Percentiles rank a stretch among this genome's conserved stretches.
Evolutionary conservation across 2,797 vertebrate genomes (phyloP).

Genomic region (Centroberyx gerrardi): DNA sequence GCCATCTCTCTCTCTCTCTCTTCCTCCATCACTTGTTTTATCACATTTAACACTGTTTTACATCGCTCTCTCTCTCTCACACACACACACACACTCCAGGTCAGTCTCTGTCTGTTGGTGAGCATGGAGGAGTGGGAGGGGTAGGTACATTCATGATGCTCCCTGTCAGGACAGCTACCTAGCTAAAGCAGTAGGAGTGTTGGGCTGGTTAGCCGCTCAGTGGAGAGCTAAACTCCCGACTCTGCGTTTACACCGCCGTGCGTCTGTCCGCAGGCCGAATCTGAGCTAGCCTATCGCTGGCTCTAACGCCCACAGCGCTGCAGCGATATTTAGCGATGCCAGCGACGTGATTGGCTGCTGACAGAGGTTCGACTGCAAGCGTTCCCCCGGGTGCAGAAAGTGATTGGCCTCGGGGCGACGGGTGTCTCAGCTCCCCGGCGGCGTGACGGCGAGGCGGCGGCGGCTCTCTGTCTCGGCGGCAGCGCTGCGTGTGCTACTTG

Average conservation of each 20-base stretch:
- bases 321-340: too few relatives aligned
- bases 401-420: too few relatives aligned
- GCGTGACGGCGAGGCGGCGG: too few relatives aligned
- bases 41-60: slow-evolving; percentile 24
- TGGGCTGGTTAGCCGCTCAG: background rate
- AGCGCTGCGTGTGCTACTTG: background rate
- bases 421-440: too few relatives aligned
- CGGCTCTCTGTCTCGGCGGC: too few relatives aligned
- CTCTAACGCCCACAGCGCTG: too few relatives aligned
- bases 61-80: slow-evolving; percentile 8
- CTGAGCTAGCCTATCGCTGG: too few relatives aligned
- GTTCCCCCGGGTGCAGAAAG: background rate
- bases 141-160: slow-evolving; percentile 62
- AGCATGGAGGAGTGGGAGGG: background rate
- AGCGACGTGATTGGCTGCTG: too few relatives aligned
- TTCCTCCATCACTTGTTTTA: background rate
- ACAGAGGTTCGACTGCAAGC: too few relatives aligned
- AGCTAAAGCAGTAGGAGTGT: background rate
- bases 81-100: slow-evolving; percentile 27
- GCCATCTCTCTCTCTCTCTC: background rate
- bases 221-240: slow-evolving; percentile 5
- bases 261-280: too few relatives aligned
- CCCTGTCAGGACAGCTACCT: slow-evolving; percentile 4
- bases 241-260: background rate
- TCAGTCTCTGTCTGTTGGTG: slow-evolving; percentile 4